phyloP scores from a whole-genome alignment of 1,140 invertebrate genomes.

The Apis laboriosa region DNA sequence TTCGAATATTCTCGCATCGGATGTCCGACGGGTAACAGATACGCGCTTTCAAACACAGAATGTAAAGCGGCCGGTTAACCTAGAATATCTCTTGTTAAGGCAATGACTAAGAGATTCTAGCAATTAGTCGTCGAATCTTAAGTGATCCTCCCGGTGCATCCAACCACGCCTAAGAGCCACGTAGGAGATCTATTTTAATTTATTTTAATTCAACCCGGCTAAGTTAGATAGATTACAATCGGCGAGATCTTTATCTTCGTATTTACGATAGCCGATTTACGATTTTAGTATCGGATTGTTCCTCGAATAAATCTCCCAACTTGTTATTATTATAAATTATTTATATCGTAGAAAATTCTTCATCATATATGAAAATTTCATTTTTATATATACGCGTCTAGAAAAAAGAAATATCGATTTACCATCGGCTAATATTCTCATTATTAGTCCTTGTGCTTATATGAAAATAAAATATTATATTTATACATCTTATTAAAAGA shows the following conservation, averaged over 20 bases:
- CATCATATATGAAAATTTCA: too few relatives aligned
- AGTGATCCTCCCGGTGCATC: slow-evolving; percentile 27
- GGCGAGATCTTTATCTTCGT: slow-evolving; percentile 9
- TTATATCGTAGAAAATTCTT: too few relatives aligned
- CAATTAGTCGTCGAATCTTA: slow-evolving; percentile 55
- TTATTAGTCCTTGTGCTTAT: too few relatives aligned
- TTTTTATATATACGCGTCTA: too few relatives aligned
- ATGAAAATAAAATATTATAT: too few relatives aligned
- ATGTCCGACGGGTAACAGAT: slow-evolving; percentile 1
- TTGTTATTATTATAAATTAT: too few relatives aligned
- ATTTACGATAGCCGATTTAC: neutral
- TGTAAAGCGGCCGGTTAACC: slow-evolving; percentile 41
- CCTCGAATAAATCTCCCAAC: too few relatives aligned
- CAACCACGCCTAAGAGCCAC: slow-evolving; percentile 45
- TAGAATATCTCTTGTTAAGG: slow-evolving; percentile 48
- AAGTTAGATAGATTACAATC: slow-evolving; percentile 14
- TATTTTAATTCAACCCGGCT: too few relatives aligned
- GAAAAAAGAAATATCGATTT: too few relatives aligned
- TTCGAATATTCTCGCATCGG: slow-evolving; percentile 2
- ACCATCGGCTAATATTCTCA: too few relatives aligned
- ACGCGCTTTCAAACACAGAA: slow-evolving; percentile 26
- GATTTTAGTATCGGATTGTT: neutral
- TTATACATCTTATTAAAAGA: too few relatives aligned
- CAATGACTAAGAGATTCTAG: slow-evolving; percentile 45
- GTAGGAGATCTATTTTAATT: slow-evolving; percentile 28